Evolutionary conservation across 2,888 invertebrate species (phyloP).

Genomic region (Caenorhabditis sp.): DNA sequence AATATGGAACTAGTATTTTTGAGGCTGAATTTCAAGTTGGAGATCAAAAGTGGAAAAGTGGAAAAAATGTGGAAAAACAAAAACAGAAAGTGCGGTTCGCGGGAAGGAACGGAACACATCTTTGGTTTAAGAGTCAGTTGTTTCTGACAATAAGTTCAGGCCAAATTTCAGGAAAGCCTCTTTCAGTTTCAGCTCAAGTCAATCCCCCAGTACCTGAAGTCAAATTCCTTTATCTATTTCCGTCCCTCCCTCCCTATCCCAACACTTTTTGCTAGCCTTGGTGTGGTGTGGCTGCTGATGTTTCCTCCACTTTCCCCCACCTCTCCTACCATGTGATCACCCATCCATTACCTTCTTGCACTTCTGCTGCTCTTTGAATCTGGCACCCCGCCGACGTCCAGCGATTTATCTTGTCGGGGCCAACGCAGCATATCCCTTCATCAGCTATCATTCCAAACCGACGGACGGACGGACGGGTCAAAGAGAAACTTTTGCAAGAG

Average conservation of each 20-base stretch:
- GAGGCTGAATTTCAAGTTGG: not conserved
- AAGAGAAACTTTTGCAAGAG: too few relatives aligned
- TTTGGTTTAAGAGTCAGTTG: too few relatives aligned
- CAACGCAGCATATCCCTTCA: slow-evolving; percentile 14
- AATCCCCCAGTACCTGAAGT: too few relatives aligned
- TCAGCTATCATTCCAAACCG: too few relatives aligned
- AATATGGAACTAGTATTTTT: slow-evolving; percentile 7
- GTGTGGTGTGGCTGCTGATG: slow-evolving; percentile 1
- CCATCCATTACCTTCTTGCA: slow-evolving; percentile 28
- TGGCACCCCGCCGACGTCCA: slow-evolving; percentile 11
- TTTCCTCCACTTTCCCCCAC: slow-evolving; percentile 2
- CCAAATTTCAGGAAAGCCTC: too few relatives aligned
- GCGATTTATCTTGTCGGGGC: slow-evolving; percentile 40
- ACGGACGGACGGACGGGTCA: too few relatives aligned
- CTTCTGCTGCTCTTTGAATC: slow-evolving; percentile 53
- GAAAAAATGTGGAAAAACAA: too few relatives aligned
- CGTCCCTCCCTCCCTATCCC: not conserved
- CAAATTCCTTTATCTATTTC: too few relatives aligned
- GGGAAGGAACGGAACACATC: too few relatives aligned
- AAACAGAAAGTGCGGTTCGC: too few relatives aligned
- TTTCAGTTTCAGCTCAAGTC: too few relatives aligned
- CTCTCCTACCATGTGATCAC: slow-evolving; percentile 44
- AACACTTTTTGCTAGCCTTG: not conserved
- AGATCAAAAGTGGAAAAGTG: not conserved
- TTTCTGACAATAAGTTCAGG: too few relatives aligned